A percentile compares a stretch with the other conserved stretches of the same genome.
These are phyloP conservation scores for Porites cylindrica DNA, from an alignment of 92 coral and sea anemone genomes.

Conservation along the genomic window DNA sequence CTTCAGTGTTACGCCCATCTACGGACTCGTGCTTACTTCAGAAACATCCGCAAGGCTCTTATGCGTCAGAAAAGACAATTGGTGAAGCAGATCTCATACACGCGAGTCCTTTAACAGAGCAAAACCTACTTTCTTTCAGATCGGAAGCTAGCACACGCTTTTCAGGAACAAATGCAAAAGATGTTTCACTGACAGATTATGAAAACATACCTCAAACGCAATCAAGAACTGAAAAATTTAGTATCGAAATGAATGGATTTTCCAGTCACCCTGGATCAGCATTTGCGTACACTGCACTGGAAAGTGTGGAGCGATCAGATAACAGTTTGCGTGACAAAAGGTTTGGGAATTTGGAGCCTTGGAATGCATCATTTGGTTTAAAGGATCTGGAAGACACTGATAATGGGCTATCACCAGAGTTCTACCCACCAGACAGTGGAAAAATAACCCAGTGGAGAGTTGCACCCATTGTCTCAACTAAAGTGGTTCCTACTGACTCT, in stretches of 20 bases:
- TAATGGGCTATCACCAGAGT: slow-evolving; percentile 30
- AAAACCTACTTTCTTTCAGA: not conserved
- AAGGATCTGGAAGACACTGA: not conserved
- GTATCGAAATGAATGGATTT: not conserved
- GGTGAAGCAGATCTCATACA: not conserved
- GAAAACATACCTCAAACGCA: not conserved
- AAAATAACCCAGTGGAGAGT: not conserved
- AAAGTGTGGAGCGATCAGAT: not conserved
- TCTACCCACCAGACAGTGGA: slow-evolving; percentile 4
- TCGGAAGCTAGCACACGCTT: not conserved
- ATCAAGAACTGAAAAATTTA: not conserved
- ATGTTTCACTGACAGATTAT: not conserved
- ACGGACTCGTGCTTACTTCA: not conserved
- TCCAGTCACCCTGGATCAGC: slow-evolving; percentile 39
- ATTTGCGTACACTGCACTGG: slow-evolving; percentile 33
- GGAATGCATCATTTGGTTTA: not conserved
- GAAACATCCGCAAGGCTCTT: not conserved
- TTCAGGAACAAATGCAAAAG: not conserved
- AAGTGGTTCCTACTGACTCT: slow-evolving; percentile 32
- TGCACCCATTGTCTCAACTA: slow-evolving; percentile 23
- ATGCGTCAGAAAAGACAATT: not conserved
- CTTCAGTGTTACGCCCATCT: not conserved
- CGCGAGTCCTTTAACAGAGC: not conserved
- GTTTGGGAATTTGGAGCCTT: not conserved
- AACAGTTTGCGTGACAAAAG: not conserved